Evolutionary conservation across 2,113 vertebrate species (phyloP).

Genomic region (Tricholaema leucomelas): DNA sequence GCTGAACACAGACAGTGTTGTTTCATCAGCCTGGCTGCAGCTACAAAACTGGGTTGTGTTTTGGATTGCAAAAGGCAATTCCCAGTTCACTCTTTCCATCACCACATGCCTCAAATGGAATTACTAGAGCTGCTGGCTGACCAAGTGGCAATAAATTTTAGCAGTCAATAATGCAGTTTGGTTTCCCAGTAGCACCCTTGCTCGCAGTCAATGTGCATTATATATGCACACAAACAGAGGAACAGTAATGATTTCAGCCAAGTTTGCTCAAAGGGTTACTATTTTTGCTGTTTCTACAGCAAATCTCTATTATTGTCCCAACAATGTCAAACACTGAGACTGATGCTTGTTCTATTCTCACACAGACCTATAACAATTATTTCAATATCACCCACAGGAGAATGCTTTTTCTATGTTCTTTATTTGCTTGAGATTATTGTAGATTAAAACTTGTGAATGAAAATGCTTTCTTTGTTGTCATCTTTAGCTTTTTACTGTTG

Average conservation of each 20-base stretch:
- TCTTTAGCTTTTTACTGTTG: neutral
- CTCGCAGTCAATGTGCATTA: neutral
- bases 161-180: neutral
- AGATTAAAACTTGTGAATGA: neutral
- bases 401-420: neutral
- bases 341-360: neutral
- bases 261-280: constrained; percentile 9
- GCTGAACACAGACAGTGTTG: neutral
- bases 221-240: neutral
- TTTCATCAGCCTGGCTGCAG: neutral
- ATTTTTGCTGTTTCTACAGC: neutral
- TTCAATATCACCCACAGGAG: neutral
- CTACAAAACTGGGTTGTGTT: neutral
- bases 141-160: neutral
- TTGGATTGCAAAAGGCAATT: neutral
- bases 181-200: neutral
- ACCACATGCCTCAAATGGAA: neutral
- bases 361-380: neutral
- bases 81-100: neutral
- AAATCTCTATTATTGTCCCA: constrained; percentile 25
- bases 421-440: neutral
- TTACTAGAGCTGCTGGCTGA: neutral
- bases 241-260: neutral
- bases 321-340: neutral
- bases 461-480: neutral